Base-by-base conservation (phyloP, 2,113 vertebrate species). In the Serilophus lunatus region DNA sequence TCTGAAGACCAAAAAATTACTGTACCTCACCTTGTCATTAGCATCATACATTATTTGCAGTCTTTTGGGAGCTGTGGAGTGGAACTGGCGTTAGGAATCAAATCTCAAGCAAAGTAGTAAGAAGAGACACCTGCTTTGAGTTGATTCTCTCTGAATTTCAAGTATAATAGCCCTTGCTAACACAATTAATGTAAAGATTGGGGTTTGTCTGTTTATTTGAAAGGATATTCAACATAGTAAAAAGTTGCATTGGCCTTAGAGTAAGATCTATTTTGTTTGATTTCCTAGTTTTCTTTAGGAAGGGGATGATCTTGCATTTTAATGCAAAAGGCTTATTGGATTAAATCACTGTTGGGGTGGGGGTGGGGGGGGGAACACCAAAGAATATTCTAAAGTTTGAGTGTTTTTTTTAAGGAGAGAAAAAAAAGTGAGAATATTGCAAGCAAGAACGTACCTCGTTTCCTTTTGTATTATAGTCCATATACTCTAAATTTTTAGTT, bases 91-190 rank as follows among this genome's bases (percentile, higher is more conserved):
- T 87, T 95, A 90, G 69, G 85, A 96, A 93, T 86, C 38, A 88
- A 91, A 53, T 63, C 33, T 92, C 74, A 88, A 88, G 74, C 82
- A 94, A 96, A 56, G 76, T 44, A 79, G 47, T 91, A 93, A 94
- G 76, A 45, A 89, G 74, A 84, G 54, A 93, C 63, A 93, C 25
- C 42, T 82, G 75, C 84, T 91, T 88, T 87, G 84, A 95, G 90
- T 16, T 90, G 82, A 93, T 96, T 89, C 84, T 53, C 35, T 74
- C 35, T 78, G 87, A 93, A 88, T 75, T 63, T 75, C 59, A 86
- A 88, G 44, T 93, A 61, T 72, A 93, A 83, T 57, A 88, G 60
- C 72, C 51, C 75, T 79, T 93, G 77, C 36, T 69, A 51, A 31
- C 12, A 71, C 28, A 76, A 69, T 50, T 88, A 44, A 60, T 5